Percentiles rank a stretch among this genome's conserved stretches.
Conservation (phyloP, 2,797 vertebrate genomes). For the Semaprochilodus insignis region DNA sequence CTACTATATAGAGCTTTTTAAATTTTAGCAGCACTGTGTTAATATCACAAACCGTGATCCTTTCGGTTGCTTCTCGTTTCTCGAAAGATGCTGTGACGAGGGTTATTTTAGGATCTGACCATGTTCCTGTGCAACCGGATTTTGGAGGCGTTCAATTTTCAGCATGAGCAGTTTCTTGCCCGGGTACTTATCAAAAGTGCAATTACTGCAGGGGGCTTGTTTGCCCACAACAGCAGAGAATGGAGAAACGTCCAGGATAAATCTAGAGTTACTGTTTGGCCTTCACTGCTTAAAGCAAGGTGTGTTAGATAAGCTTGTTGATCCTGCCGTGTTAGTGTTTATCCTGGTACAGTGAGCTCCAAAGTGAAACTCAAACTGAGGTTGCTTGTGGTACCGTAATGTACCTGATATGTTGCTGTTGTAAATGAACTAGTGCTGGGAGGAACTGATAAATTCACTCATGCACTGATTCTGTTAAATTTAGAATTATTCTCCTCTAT, state of each 20-base stretch:
- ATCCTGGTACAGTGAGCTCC: no score
- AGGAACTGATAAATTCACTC: no score
- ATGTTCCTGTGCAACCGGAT: slow-evolving; percentile 13
- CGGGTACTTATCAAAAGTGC: slow-evolving; percentile 35
- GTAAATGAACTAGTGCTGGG: no score
- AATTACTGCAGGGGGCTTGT: slow-evolving; percentile 16
- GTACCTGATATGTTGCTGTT: no score
- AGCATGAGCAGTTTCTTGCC: slow-evolving; percentile 26
- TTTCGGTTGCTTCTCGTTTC: not conserved
- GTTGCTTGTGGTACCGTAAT: no score
- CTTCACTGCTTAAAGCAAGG: not conserved
- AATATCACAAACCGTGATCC: not conserved
- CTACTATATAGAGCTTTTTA: no score
- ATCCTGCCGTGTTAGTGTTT: no score
- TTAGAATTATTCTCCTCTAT: no score
- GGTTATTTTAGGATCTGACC: slow-evolving; percentile 8
- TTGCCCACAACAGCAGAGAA: not conserved
- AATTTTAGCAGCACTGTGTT: no score
- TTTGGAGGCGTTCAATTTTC: slow-evolving; percentile 45
- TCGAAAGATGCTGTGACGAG: not conserved
- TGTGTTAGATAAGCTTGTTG: no score
- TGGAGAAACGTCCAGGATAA: not conserved
- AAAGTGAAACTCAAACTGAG: no score
- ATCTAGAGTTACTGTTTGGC: not conserved
- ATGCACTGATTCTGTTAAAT: no score